Conservation (phyloP, 2,888 invertebrate species). For the Strigamia maritima region DNA sequence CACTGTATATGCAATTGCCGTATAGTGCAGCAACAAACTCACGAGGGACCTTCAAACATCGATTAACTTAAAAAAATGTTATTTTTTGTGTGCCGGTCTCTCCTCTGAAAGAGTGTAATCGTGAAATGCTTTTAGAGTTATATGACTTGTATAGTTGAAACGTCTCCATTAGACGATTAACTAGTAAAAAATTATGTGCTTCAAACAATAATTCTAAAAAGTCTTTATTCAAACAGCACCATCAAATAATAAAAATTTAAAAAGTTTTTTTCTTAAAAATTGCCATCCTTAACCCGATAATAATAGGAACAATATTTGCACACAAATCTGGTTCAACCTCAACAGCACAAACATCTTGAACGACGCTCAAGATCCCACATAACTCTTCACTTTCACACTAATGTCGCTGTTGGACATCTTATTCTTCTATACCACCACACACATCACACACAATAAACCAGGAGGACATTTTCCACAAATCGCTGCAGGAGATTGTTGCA, state of each 20-base stretch:
- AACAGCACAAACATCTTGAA: constrained; percentile 18
- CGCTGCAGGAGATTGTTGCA: constrained; percentile 8
- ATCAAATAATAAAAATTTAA: not conserved
- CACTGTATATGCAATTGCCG: not conserved
- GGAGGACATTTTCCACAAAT: not conserved
- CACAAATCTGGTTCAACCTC: constrained; percentile 1
- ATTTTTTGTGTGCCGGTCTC: not conserved
- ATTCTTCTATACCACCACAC: constrained; percentile 1
- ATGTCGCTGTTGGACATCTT: constrained; percentile 11
- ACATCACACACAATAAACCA: not conserved
- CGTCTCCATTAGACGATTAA: too few relatives aligned
- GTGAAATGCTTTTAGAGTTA: too few relatives aligned
- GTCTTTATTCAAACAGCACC: not conserved
- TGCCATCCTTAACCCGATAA: not conserved
- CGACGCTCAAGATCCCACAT: constrained; percentile 5
- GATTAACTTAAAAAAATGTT: not conserved
- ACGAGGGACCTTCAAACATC: not conserved
- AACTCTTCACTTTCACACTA: constrained; percentile 17
- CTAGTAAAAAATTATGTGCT: too few relatives aligned
- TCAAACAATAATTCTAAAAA: too few relatives aligned
- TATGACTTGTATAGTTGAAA: too few relatives aligned
- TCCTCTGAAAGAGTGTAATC: too few relatives aligned
- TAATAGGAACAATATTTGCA: constrained; percentile 10
- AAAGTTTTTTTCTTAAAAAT: not conserved
- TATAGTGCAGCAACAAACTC: not conserved